phyloP scores from a whole-genome alignment of 2,113 vertebrate genomes.

The Actinemys pallida region DNA sequence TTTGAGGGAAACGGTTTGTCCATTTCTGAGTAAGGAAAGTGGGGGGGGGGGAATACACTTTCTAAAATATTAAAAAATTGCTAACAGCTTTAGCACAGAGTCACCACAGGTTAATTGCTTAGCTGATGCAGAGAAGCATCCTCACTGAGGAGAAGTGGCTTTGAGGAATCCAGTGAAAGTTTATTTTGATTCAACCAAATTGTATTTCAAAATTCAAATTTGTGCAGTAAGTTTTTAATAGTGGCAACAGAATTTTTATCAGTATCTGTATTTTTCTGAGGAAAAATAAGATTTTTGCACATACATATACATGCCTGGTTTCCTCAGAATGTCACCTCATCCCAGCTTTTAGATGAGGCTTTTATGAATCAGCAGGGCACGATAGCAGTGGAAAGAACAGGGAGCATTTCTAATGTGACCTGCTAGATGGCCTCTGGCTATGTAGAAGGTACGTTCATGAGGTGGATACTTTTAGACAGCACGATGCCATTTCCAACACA shows the following conservation, averaged over 20 bases:
- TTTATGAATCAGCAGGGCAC: not conserved
- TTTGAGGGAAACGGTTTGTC: not conserved
- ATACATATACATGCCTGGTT: too few relatives aligned
- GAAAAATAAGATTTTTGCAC: not conserved
- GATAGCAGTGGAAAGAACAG: not conserved
- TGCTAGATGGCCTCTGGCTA: not conserved
- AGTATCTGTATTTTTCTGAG: not conserved
- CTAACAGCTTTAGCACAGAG: not conserved
- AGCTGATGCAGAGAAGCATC: not conserved
- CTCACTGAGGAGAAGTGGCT: not conserved
- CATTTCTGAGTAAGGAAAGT: not conserved
- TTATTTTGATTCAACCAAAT: not conserved
- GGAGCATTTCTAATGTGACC: not conserved
- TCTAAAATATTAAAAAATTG: not conserved
- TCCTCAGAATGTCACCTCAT: not conserved
- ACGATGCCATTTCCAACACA: not conserved
- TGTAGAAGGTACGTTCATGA: not conserved
- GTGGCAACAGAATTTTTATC: not conserved
- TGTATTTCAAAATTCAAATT: not conserved
- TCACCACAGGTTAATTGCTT: not conserved
- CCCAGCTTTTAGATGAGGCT: not conserved
- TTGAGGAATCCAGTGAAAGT: not conserved
- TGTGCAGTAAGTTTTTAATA: not conserved
- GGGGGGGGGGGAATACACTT: not conserved
- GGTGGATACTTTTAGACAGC: not conserved